These are phyloP conservation scores for Drosophila tanythrix DNA, from an alignment of 2,888 invertebrate genomes.

Conservation along the genomic window DNA sequence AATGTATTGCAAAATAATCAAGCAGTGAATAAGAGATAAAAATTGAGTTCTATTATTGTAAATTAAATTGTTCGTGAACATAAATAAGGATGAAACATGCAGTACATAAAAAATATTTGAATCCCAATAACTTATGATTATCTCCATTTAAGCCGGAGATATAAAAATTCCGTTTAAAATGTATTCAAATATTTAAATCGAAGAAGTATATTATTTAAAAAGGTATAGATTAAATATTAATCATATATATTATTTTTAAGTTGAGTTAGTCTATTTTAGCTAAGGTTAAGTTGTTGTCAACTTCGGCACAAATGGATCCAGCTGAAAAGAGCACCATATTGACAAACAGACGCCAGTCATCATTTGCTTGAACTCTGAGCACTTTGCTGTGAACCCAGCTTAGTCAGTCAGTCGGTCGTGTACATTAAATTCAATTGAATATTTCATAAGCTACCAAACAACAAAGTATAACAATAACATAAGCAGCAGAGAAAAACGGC, in stretches of 20 bases:
- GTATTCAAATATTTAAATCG: background rate
- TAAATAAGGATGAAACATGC: background rate
- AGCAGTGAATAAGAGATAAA: background rate
- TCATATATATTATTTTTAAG: background rate
- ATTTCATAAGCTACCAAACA: constrained; percentile 73
- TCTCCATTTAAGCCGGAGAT: background rate
- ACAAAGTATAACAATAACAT: constrained; percentile 50
- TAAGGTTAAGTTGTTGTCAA: background rate
- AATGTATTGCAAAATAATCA: constrained; percentile 8
- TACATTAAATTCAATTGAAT: constrained; percentile 77
- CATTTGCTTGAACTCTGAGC: constrained; percentile 55
- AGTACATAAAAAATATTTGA: background rate
- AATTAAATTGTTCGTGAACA: background rate
- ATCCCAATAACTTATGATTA: background rate
- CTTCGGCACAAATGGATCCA: background rate
- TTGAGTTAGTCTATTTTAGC: background rate
- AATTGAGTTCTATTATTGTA: background rate
- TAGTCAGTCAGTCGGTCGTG: constrained; percentile 70
- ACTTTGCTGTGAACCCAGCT: constrained; percentile 60
- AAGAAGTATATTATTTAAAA: background rate
- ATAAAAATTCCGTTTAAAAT: background rate
- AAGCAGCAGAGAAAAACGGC: constrained; percentile 35
- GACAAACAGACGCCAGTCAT: constrained; percentile 31
- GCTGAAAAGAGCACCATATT: constrained; percentile 19
- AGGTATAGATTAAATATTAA: background rate